Evolutionary conservation across 2,113 vertebrate genomes (phyloP), one percentile per base, ranked within the genome.

Genomic region (Petroica traversi): DNA sequence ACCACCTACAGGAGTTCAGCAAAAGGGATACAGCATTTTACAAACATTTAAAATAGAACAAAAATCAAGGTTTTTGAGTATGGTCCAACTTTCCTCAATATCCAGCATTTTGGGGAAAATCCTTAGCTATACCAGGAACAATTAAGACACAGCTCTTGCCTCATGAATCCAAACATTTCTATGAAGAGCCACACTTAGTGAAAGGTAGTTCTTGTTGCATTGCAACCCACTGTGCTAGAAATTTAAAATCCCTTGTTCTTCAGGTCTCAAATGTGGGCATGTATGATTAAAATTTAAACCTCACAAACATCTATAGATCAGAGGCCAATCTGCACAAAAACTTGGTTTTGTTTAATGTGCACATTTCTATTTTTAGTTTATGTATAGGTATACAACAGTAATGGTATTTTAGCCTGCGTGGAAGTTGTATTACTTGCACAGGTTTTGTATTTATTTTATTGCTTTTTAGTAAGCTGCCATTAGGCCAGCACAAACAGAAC

Each of bases 1-100:
- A 89, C 87, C 93, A 95, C 71, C 95, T 95, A 92, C 89, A 96
- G 85, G 93, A 94, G 40, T 85, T 83, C 73, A 85, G 33, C 13
- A 76, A 91, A 89, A 91, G 54, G 40, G 38, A 88, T 91, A 51
- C 8, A 73, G 11, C 19, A 33, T 33, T 49, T 62, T 12, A 36
- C 28, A 82, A 76, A 78, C 63, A 68, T 49, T 25, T 29, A 75
- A 62, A 92, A 67, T 23, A 25, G 17, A 85, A 49, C 9, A 46
- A 54, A 68, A 54, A 28, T 68, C n/a, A 40, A 45, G 12, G 10
- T 16, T 69, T 3, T 84, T 77, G 14, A 4, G 10, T 52, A 22
- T 59, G 5, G 7, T 48, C n/a, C 5, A 6, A 63, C 19, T 5
- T 81, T 85, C 12, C 26, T 87, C 25, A 76, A 36, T 26, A 61